Evolutionary conservation across 2,888 invertebrate genomes (phyloP).

Genomic region (Melikaiella ostensackeni): DNA sequence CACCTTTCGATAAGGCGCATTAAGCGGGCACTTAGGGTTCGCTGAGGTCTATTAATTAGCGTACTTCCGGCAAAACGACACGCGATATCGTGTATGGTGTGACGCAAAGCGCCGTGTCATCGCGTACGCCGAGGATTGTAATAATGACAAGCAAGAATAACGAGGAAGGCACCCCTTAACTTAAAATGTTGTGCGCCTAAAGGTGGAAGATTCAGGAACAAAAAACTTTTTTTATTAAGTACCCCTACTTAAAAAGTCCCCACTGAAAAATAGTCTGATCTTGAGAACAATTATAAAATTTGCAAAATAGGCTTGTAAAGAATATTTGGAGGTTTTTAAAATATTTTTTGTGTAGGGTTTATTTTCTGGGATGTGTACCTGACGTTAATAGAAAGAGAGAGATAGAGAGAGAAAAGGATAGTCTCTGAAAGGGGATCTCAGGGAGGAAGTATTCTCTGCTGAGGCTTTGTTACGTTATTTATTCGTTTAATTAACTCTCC

Average conservation of each 20-base stretch:
- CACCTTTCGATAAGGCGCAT: not conserved
- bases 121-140: constrained; percentile 39
- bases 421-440: constrained; percentile 60
- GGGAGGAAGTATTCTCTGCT: constrained; percentile 48
- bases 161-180: not conserved
- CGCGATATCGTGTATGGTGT: constrained; percentile 13
- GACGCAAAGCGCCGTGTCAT: constrained; percentile 7
- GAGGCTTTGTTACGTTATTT: constrained; percentile 73
- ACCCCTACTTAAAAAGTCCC: no score
- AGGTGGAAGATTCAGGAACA: not conserved
- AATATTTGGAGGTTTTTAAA: no score
- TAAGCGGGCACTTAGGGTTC: not conserved
- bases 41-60: constrained; percentile 28
- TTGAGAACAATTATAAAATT: not conserved
- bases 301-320: no score
- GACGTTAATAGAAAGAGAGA: not conserved
- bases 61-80: not conserved
- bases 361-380: constrained; percentile 15
- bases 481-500: constrained; percentile 75
- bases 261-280: not conserved
- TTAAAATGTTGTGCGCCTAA: not conserved
- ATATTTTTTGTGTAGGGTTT: not conserved
- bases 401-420: constrained; percentile 24
- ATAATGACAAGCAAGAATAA: constrained; percentile 55
- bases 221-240: no score